Base-by-base conservation (phyloP, 2,888 invertebrate species). In the Cabera pusaria region DNA sequence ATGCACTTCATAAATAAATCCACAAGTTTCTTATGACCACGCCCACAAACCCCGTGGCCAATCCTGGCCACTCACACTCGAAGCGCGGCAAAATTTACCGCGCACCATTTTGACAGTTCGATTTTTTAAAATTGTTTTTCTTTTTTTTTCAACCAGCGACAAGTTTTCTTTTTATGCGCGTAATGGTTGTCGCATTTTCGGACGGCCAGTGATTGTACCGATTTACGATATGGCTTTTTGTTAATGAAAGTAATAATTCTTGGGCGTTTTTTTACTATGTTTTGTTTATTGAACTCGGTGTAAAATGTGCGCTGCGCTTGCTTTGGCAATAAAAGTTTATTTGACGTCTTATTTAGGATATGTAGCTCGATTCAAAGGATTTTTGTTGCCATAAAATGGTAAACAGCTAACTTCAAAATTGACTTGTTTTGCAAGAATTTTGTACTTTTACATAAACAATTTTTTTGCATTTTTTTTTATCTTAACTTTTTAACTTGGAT, bases 101-200 rank as follows among this genome's bases (percentile, higher is more conserved):
- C 79, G 64, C 68, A 76, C 81, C 84, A 79, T 87, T 85, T 83
- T 87, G 86, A 87, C 86, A 86, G 81, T 76, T 82, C 74, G 69
- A 47, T 61, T 68, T 64, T 59, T 67, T 64, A 49, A n/a, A 39
- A 44, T 44, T 57, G 54, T 71, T 72, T 71, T 67, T 62, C 63
- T 64, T 66, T 57, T 59, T 62, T 64, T 63, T 47, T 52, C 44
- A 51, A 64, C 68, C 76, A 69, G 52, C 56, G 60, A 60, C 58
- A n/a, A 10, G 63, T 65, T 52, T 66, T 81, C 76, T 81, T 73
- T 59, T 61, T 61, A 63, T 51, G 60, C 40, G 9, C 24, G 18
- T 68, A 72, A 77, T 73, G 69, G 72, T 69, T 67, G 72, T 72
- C 64, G 76, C 74, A 68, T 74, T 78, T 82, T 75, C 59, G 73